Conservation (phyloP, 92 coral and sea anemone species). For the Zoanthus gigantus region DNA sequence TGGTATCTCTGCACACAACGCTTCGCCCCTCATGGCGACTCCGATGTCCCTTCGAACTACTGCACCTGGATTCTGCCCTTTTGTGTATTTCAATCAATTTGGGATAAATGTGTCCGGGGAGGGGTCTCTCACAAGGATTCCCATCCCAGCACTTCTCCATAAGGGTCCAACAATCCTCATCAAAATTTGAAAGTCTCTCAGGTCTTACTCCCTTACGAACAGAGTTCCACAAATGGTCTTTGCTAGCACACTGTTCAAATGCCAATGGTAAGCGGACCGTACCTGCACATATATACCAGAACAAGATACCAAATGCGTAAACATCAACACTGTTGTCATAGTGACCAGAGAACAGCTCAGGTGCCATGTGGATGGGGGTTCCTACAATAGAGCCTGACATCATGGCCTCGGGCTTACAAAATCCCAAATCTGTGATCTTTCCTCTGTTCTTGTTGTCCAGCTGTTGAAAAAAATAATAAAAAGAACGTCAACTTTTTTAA, state of each 20-base stretch:
- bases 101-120: conserved; percentile 89
- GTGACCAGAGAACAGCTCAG: conserved; percentile 97
- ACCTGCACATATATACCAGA: conserved; percentile 99
- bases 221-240: conserved; percentile 97
- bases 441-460: conserved; percentile 91
- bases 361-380: conserved; percentile 99
- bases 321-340: conserved; percentile 99
- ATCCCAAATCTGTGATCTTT: conserved; percentile 96
- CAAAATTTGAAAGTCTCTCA: conserved; percentile 90
- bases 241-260: conserved; percentile 98
- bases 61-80: conserved; percentile 73
- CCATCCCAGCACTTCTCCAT: conserved; percentile 99
- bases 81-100: conserved; percentile 70
- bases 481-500: not conserved
- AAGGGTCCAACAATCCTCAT: conserved; percentile 93
- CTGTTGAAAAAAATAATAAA: conserved; percentile 49
- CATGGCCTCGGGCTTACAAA: conserved; percentile 99
- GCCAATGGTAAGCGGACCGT: conserved; percentile 94
- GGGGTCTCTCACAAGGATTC: conserved; percentile 86
- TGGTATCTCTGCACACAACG: conserved; percentile 27
- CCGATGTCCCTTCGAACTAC: conserved; percentile 57
- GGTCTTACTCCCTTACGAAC: conserved; percentile 98
- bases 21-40: conserved; percentile 39
- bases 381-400: conserved; percentile 99
- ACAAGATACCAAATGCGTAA: conserved; percentile 96